Percentiles rank a stretch among this genome's conserved stretches.
These are phyloP conservation scores for Imbricaverruca yamaguchii DNA, from an alignment of 2,888 invertebrate species.

Conservation along the genomic window DNA sequence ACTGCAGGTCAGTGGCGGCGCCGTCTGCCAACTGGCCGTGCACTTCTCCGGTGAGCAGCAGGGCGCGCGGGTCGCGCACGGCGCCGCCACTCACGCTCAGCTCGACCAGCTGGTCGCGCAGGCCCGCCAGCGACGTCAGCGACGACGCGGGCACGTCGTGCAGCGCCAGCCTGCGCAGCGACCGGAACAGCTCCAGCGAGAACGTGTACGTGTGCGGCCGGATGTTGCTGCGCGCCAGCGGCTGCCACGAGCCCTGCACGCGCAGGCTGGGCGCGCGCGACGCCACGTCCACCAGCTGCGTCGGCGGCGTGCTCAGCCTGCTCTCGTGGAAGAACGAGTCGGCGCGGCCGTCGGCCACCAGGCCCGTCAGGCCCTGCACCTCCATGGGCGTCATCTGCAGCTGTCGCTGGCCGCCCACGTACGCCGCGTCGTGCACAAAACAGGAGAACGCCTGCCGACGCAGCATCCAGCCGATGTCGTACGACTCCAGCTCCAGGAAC, in stretches of 20 bases:
- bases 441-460: slow-evolving; percentile 67
- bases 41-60: slow-evolving; percentile 31
- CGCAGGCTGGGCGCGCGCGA: slow-evolving; percentile 27
- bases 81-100: neutral
- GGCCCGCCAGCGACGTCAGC: neutral
- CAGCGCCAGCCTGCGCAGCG: neutral
- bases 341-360: slow-evolving; percentile 3
- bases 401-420: neutral
- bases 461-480: slow-evolving; percentile 79
- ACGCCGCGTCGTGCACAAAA: neutral
- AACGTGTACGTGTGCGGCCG: slow-evolving; percentile 3
- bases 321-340: slow-evolving; percentile 1
- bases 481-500: slow-evolving; percentile 80
- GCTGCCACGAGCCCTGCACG: slow-evolving; percentile 27
- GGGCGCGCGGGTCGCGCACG: slow-evolving; percentile 25
- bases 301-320: slow-evolving; percentile 13
- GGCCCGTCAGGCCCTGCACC: neutral
- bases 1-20: slow-evolving; percentile 40
- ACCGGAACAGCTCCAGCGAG: slow-evolving; percentile 11
- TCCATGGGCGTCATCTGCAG: neutral
- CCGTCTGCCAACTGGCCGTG: slow-evolving; percentile 30
- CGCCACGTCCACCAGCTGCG: slow-evolving; percentile 30
- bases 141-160: neutral
- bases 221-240: slow-evolving; percentile 7
- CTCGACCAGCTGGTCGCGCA: slow-evolving; percentile 2